Evolutionary conservation across 2,113 vertebrate genomes (phyloP).

Genomic region (Gallinago media): DNA sequence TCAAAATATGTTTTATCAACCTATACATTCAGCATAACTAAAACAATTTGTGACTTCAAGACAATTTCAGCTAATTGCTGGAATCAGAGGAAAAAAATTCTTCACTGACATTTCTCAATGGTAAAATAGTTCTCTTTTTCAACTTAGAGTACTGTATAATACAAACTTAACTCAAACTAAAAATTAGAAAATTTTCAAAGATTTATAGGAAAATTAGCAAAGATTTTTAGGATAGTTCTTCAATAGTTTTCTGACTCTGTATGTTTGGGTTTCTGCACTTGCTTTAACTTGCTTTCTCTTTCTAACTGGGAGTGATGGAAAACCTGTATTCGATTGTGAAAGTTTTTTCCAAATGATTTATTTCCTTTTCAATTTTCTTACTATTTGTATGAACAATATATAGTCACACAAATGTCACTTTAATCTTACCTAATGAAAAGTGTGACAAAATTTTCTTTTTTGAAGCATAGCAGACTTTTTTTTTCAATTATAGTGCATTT

Average conservation of each 20-base stretch:
- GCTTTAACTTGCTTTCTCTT: neutral
- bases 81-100: neutral
- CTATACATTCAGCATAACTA: neutral
- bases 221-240: neutral
- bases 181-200: neutral
- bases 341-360: accelerated
- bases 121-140: neutral
- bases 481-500: neutral
- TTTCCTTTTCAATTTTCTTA: neutral
- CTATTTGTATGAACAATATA: neutral
- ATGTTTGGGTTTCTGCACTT: accelerated
- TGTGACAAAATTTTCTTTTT: neutral
- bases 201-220: neutral
- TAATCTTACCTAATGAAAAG: neutral
- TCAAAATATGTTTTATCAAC: neutral
- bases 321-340: neutral
- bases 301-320: neutral
- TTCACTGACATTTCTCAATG: neutral
- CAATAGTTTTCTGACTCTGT: neutral
- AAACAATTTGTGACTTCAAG: neutral
- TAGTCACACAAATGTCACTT: neutral
- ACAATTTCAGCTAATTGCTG: neutral
- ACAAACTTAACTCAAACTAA: neutral
- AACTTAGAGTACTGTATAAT: neutral
- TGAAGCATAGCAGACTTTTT: neutral